phyloP scores from a whole-genome alignment of 2,113 vertebrate genomes.

The Ctenomys sociabilis region DNA sequence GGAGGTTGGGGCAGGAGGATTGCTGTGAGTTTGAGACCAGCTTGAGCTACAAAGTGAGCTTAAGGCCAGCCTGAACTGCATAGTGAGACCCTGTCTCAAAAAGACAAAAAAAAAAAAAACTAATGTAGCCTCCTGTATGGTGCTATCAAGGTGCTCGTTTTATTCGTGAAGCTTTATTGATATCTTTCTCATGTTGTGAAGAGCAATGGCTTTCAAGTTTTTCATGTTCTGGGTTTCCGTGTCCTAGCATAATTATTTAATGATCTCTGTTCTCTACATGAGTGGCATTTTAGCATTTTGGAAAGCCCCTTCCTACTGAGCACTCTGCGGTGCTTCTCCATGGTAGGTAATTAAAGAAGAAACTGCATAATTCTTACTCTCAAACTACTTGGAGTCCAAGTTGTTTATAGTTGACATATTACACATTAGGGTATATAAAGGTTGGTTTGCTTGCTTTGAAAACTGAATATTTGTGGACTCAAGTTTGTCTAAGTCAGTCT shows the following conservation, averaged over 20 bases:
- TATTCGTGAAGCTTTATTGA: neutral
- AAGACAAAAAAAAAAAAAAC: no score
- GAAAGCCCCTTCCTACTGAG: slow-evolving; percentile 36
- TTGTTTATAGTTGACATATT: slow-evolving; percentile 25
- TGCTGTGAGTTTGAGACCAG: no score
- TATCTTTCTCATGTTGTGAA: neutral
- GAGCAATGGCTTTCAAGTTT: neutral
- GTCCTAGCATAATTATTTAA: neutral
- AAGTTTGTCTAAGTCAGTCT: neutral
- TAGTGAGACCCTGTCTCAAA: no score
- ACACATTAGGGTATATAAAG: slow-evolving; percentile 32
- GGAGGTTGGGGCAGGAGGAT: no score
- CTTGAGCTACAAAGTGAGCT: no score
- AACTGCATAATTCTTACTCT: slow-evolving; percentile 62
- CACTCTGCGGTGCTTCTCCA: slow-evolving; percentile 33
- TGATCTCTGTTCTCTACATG: neutral
- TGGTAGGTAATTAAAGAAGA: slow-evolving; percentile 57
- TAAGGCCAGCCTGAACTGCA: no score
- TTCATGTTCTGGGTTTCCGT: neutral
- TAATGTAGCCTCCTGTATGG: neutral
- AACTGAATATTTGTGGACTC: slow-evolving; percentile 7
- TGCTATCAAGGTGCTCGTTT: neutral
- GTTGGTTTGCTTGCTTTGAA: slow-evolving; percentile 55
- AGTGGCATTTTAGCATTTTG: slow-evolving; percentile 46
- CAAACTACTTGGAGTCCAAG: slow-evolving; percentile 51